These are phyloP conservation scores for Chalcosyrphus nemorum DNA, from an alignment of 2,888 invertebrate species.

Conservation along the genomic window DNA sequence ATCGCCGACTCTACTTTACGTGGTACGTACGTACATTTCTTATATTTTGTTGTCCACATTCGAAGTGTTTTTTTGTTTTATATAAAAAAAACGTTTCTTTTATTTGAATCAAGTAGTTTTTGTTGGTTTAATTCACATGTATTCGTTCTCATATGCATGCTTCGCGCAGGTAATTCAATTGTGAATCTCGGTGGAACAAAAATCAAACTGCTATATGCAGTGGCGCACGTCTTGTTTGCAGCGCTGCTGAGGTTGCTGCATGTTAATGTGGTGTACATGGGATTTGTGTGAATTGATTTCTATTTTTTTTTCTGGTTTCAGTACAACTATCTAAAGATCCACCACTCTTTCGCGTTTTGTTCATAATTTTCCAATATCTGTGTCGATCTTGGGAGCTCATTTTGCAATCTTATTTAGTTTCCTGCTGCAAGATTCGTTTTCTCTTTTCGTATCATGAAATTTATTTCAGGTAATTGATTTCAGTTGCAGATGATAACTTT, in stretches of 20 bases:
- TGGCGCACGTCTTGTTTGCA: background rate
- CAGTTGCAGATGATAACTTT: background rate
- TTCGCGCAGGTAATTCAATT: constrained; percentile 51
- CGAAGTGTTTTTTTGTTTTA: constrained; percentile 14
- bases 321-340: constrained; percentile 38
- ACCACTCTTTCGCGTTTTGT: constrained; percentile 42
- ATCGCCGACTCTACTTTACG: constrained; percentile 52
- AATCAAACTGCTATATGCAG: constrained; percentile 15
- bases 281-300: constrained; percentile 61
- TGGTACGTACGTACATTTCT: constrained; percentile 36
- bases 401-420: constrained; percentile 35
- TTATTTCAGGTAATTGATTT: background rate
- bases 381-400: constrained; percentile 21
- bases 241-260: background rate
- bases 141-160: constrained; percentile 18
- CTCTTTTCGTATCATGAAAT: constrained; percentile 7
- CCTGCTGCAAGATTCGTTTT: background rate
- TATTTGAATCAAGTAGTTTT: constrained; percentile 29
- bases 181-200: constrained; percentile 12
- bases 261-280: constrained; percentile 30
- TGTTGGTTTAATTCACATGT: constrained; percentile 33
- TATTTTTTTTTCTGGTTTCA: constrained; percentile 44
- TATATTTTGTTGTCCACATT: constrained; percentile 31
- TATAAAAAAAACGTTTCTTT: constrained; percentile 25
- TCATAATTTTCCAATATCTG: constrained; percentile 31